Conservation (phyloP, 1,140 invertebrate genomes). For the Thalassaphorura encarpata region DNA sequence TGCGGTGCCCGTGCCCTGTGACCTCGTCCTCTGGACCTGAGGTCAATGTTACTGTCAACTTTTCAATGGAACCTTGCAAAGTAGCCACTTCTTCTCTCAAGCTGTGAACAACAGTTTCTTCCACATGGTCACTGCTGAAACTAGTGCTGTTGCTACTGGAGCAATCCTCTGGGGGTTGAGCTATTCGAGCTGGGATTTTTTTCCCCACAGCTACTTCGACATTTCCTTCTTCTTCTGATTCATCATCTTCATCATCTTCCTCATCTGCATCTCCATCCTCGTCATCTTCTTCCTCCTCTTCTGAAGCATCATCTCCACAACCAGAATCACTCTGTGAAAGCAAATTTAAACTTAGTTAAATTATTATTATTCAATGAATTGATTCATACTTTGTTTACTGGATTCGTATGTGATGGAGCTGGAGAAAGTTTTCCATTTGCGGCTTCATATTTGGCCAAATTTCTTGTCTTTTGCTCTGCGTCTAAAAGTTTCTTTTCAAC, state of each 20-base stretch:
- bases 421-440: not conserved
- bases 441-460: not conserved
- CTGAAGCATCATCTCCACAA: conserved; percentile 8
- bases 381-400: conserved; percentile 2
- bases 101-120: not conserved
- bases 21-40: not conserved
- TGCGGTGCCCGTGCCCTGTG: too few relatives aligned
- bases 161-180: not conserved
- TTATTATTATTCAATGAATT: not conserved
- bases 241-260: conserved; percentile 12
- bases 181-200: not conserved
- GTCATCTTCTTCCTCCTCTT: conserved; percentile 23
- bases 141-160: not conserved
- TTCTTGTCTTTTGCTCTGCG: not conserved
- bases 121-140: not conserved
- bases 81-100: conserved; percentile 19
- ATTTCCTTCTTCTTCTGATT: too few relatives aligned
- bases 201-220: too few relatives aligned
- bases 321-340: conserved; percentile 17
- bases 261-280: conserved; percentile 14
- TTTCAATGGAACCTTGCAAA: conserved; percentile 25
- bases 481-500: conserved; percentile 4
- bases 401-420: not conserved
- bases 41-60: conserved; percentile 10
- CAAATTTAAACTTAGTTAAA: not conserved